Base-by-base conservation (phyloP, 2,888 invertebrate species). In the Leucophenga maculata region DNA sequence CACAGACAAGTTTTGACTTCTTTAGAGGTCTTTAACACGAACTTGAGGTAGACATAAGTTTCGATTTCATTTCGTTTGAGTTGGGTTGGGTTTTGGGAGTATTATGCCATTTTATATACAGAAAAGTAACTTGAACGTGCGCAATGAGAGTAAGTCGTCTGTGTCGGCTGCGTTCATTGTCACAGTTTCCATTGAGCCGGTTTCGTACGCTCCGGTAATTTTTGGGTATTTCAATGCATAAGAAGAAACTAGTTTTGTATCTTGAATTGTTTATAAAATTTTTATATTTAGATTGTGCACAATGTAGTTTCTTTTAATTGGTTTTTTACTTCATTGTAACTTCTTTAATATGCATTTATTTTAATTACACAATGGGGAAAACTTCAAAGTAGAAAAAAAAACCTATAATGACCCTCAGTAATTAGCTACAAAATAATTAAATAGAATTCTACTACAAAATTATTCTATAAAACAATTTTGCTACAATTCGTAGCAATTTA, bases 21-120 rank as follows among this genome's bases (percentile, higher is more conserved):
- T 64, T 48, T 46, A 64, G 26, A 48, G 48, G 62, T 48, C 62
- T 64, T 64, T 64, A 48, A 48, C 48, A 64, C 26, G 22, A 64
- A 64, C 14, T 32, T 59, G 32, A 59, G 6, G 14, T 22, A 16
- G 50, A 1, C 50, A 50, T n/a, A 50, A 18, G 46, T 48, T 64
- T 48, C 46, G 60, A 39, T 60, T 60, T 60, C 60, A 26, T 60
- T 60, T 39, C 39, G 16, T 26, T 26, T 26, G 26, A 26, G 26
- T 26, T 26, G 26, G 26, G 9, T 46, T 60, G 46, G 26, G 6
- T 16, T 59, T 59, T 32, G 59, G 46, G 46, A 13, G 46, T n/a
- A 59, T 32, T 54, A 54, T 54, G 54, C 54, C 54, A 54, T 54
- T 18, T 26, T 13, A 26, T 1, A n/a, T 18, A 9, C 62, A 11